These are phyloP conservation scores for Eupithecia inturbata DNA, from an alignment of 2,888 invertebrate species.

Conservation along the genomic window DNA sequence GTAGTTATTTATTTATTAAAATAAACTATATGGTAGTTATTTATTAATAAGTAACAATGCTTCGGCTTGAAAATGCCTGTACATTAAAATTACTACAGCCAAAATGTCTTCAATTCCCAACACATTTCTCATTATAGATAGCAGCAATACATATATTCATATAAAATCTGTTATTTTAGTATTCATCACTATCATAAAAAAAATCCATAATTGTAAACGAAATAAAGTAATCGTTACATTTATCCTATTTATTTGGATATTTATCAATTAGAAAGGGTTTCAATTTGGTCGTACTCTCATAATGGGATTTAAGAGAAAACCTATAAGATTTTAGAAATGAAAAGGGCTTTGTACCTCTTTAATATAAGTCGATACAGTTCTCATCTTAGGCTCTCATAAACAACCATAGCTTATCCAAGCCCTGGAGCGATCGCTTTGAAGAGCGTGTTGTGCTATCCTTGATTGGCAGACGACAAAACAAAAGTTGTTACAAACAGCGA, in stretches of 20 bases:
- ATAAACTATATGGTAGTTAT: no score
- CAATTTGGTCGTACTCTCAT: no score
- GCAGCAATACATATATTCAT: not conserved
- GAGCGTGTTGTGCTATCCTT: conserved; percentile 45
- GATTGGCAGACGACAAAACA: conserved; percentile 66
- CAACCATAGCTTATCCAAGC: conserved; percentile 38
- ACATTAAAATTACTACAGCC: not conserved
- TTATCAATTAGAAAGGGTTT: no score
- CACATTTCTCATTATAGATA: not conserved
- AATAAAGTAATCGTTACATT: no score
- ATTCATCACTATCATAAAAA: no score
- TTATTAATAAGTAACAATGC: no score
- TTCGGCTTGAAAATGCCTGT: not conserved
- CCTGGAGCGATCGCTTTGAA: conserved; percentile 58
- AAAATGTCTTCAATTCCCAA: not conserved
- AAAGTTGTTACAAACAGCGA: conserved; percentile 57
- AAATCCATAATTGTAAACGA: not conserved
- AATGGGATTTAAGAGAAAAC: not conserved
- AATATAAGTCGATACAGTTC: not conserved
- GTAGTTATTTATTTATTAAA: no score
- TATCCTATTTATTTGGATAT: no score
- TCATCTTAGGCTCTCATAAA: not conserved
- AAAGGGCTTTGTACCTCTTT: not conserved
- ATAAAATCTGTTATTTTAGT: no score
- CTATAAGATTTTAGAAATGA: not conserved